phyloP scores from a whole-genome alignment of 2,113 vertebrate species.

The Mesitornis unicolor region DNA sequence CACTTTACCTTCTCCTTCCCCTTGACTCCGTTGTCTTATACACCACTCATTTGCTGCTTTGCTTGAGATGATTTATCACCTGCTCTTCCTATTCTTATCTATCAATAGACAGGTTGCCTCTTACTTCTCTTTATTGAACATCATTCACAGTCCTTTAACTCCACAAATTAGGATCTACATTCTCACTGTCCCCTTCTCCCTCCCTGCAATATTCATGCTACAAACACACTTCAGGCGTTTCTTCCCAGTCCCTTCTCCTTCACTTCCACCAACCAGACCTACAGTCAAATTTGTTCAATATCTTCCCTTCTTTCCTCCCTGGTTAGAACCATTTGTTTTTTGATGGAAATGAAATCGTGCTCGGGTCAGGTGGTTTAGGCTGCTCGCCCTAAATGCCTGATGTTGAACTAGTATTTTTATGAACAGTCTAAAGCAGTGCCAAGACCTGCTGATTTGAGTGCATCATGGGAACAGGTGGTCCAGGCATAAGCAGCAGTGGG shows the following conservation, averaged over 20 bases:
- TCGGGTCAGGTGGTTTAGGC: neutral
- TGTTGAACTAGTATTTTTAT: neutral
- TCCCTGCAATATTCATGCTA: neutral
- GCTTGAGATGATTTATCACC: neutral
- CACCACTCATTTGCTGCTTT: neutral
- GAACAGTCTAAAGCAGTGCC: neutral
- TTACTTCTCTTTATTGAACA: neutral
- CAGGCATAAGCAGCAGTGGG: constrained; percentile 2
- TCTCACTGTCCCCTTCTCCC: neutral
- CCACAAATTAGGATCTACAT: neutral
- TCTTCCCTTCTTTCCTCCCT: neutral
- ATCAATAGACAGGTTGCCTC: neutral
- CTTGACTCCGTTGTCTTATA: neutral
- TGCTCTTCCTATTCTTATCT: neutral
- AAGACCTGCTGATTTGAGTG: neutral
- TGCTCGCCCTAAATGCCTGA: neutral
- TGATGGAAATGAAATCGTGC: neutral
- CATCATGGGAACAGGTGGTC: constrained; percentile 33
- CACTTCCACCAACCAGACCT: neutral
- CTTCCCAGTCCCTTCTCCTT: neutral
- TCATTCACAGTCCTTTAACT: neutral
- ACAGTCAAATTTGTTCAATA: neutral
- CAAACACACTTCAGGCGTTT: neutral
- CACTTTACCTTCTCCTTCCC: neutral
- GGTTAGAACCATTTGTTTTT: neutral